phyloP scores from a whole-genome alignment of 2,113 vertebrate species.

The Pseudolaguvia tuberculata region DNA sequence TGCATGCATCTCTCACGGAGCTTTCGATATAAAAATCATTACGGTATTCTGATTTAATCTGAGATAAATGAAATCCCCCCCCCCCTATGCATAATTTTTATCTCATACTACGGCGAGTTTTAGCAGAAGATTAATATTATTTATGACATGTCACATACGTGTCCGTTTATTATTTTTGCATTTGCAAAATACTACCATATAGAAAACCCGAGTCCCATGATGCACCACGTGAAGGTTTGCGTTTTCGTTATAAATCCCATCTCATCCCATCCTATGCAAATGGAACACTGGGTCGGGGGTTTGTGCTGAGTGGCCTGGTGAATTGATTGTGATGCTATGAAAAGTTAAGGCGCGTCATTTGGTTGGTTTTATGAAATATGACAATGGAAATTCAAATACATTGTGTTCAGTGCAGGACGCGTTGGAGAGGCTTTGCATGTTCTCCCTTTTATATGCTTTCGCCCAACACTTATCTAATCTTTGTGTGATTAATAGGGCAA shows the following conservation, averaged over 20 bases:
- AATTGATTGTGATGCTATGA: constrained; percentile 10
- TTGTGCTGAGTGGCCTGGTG: neutral
- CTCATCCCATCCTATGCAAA: constrained; percentile 10
- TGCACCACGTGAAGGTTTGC: neutral
- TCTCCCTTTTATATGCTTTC: too few relatives aligned
- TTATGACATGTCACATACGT: neutral
- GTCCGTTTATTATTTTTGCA: constrained; percentile 5
- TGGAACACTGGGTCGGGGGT: neutral
- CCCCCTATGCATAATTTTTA: constrained; percentile 12
- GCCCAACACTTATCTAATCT: too few relatives aligned
- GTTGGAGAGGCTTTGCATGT: constrained; percentile 2
- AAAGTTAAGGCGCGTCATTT: constrained; percentile 4
- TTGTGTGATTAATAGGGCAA: neutral
- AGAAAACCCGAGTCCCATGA: neutral
- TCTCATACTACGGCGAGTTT: neutral
- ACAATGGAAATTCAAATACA: constrained; percentile 16
- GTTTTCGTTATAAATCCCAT: neutral
- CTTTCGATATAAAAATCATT: constrained; percentile 6
- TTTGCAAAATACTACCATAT: neutral
- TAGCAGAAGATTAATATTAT: neutral
- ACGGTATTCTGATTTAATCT: constrained; percentile 16
- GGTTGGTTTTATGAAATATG: neutral
- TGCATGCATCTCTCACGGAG: constrained; percentile 5
- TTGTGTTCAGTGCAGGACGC: neutral
- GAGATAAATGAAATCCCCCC: constrained; percentile 2